Evolutionary conservation across 2,797 vertebrate genomes (phyloP).

Genomic region (Hydrolagus colliei): DNA sequence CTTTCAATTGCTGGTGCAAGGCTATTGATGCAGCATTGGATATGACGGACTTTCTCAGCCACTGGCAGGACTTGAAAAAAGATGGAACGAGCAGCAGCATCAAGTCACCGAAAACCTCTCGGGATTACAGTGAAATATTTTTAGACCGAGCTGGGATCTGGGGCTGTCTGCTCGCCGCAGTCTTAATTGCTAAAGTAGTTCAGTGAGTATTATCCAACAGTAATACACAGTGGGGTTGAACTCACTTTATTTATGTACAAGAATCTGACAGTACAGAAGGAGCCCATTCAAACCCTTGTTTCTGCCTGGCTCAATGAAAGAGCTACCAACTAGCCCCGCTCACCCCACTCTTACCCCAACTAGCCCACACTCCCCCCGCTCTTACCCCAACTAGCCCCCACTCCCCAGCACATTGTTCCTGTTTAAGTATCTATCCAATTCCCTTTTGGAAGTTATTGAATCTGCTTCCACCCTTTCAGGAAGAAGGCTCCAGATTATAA

Average conservation of each 20-base stretch:
- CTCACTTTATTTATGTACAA: not conserved
- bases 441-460: no score
- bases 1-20: slow-evolving; percentile 77
- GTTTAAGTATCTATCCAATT: no score
- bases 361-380: no score
- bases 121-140: slow-evolving; percentile 61
- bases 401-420: no score
- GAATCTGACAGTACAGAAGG: not conserved
- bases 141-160: slow-evolving; percentile 74
- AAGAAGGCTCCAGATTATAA: no score
- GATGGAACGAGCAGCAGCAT: slow-evolving; percentile 37
- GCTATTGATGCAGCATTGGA: slow-evolving; percentile 76
- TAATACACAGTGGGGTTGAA: not conserved
- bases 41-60: slow-evolving; percentile 58
- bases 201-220: slow-evolving; percentile 64
- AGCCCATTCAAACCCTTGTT: no score
- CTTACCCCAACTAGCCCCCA: no score
- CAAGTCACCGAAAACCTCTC: slow-evolving; percentile 36
- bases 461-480: no score
- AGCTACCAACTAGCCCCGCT: no score
- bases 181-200: slow-evolving; percentile 81
- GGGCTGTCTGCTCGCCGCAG: slow-evolving; percentile 84
- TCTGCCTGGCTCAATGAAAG: no score
- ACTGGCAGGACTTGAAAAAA: slow-evolving; percentile 67
- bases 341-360: no score